Evolutionary conservation across 2,888 invertebrate species (phyloP), one percentile per base, ranked within the genome.

Genomic region (Pseudococcus longispinus): DNA sequence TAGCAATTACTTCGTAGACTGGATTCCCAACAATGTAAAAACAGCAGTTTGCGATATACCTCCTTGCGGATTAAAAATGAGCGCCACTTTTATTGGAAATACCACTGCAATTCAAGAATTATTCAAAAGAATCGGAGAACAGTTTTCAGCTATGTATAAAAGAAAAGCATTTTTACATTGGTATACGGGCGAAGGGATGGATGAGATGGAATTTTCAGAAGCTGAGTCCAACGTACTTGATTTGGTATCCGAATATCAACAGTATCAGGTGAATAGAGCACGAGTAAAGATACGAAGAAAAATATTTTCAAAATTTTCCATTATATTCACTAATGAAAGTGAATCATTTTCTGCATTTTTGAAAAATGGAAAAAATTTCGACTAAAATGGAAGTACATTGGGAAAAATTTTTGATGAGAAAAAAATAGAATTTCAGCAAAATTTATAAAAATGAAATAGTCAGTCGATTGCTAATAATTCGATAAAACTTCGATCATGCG

Each of bases 151-250:
- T 89, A 93, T 93, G 93, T 90, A 90, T 88, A 94, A 98, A 90
- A 86, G 89, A 83, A 89, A 89, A 86, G 98, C 98, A 91, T 97
- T 98, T 94, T 93, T 98, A 92, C 97, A 98, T 94, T 98, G 98
- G 97, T 98, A 98, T 93, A 98, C 96, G 42, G 98, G 96, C 89
- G 97, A 97, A 92, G 97, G 97, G 84, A 94, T 94, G 94, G 94
- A 94, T 89, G 94, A 94, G 90, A 93, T 92, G 92, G 94, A 94
- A 90, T 94, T 94, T 91, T 93, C 92, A 6, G 94, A 94, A 89
- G 94, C 94, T 6, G 94, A 94, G 89, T 92, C 93, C 84, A 94
- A 95, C 91, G 94, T 96, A 94, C 94, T 93, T 89, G 94, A 94
- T 90, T 90, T 94, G 74, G 92, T 94, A 88, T 93, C 94, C 0